Evolutionary conservation across 2,113 vertebrate species (phyloP).

Genomic region (Ifrita kowaldi): DNA sequence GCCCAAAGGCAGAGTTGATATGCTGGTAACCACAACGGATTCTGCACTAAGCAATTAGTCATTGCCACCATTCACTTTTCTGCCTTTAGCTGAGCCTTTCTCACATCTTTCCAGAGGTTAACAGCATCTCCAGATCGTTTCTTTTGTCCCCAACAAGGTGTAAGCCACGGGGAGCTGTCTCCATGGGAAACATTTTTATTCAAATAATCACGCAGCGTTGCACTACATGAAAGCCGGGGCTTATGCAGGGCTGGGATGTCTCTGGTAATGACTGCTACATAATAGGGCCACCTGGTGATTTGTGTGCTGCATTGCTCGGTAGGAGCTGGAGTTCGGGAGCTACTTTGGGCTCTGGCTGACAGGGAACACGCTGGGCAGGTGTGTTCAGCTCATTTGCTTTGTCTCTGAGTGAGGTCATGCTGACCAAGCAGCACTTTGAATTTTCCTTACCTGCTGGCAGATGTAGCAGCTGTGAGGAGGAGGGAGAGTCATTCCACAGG

Average conservation of each 20-base stretch:
- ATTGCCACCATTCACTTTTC: background rate
- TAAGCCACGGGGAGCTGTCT: background rate
- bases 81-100: background rate
- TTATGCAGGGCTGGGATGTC: slow-evolving; percentile 14
- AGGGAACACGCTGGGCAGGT: background rate
- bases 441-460: background rate
- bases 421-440: background rate
- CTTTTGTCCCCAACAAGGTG: slow-evolving; percentile 37
- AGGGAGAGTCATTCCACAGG: background rate
- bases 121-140: background rate
- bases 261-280: slow-evolving; percentile 35
- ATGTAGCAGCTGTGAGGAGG: background rate
- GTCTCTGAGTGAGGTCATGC: background rate
- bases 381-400: background rate
- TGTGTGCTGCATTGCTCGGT: slow-evolving; percentile 30
- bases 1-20: background rate
- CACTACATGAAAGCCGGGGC: background rate
- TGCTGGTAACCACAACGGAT: background rate
- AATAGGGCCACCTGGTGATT: slow-evolving; percentile 53
- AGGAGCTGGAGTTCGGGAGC: background rate
- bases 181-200: background rate
- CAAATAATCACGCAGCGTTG: background rate
- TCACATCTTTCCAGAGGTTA: background rate
- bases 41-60: background rate
- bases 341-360: background rate